Evolutionary conservation across 2,888 invertebrate species (phyloP), one percentile per base, ranked within the genome.

Genomic region (Trissolcus japonicus): DNA sequence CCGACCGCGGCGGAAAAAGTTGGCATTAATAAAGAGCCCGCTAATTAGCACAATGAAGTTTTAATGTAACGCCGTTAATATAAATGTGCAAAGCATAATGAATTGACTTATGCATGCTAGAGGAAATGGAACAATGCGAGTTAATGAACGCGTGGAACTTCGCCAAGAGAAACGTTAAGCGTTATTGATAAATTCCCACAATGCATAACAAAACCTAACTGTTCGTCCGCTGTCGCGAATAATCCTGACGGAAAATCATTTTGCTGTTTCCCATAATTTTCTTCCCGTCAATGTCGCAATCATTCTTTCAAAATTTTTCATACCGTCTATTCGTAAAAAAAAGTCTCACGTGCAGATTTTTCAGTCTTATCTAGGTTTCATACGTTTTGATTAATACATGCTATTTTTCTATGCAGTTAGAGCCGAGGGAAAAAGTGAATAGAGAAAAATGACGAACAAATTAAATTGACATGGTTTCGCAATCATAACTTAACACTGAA

Each of bases 161-260:
- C 46, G 55, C 25, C 55, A 56, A 43, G 48, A 40, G 63, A 63
- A 56, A 63, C 16, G 25, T 54, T 51, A 56, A 69, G 16, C 55
- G 61, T 53, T 71, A 71, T 71, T 71, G 72, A 72, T 72, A 72
- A 72, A 72, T 65, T 72, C 72, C 54, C 72, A 65, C 72, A 72
- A 53, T 63, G 21, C 9, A n/a, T 29, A 19, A 54, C 11, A 16
- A 21, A 17, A 57, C 25, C n/a, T 48, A 57, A 60, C 54, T 48
- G 51, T 41, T 25, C 13, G n/a, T 13, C 21, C 6, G 43, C 13
- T 46, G 56, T 43, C 29, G 57, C 48, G n/a, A 35, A 60, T 50
- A 51, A 59, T 53, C 35, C 59, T 11, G 16, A 13, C 14, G 60
- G 60, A 65, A 72, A 72, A 65, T 62, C 40, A 17, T 41, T 72